These are phyloP conservation scores for Chiridota heheva DNA, from an alignment of 35 echinoderm and acorn worm genomes.

Conservation along the genomic window DNA sequence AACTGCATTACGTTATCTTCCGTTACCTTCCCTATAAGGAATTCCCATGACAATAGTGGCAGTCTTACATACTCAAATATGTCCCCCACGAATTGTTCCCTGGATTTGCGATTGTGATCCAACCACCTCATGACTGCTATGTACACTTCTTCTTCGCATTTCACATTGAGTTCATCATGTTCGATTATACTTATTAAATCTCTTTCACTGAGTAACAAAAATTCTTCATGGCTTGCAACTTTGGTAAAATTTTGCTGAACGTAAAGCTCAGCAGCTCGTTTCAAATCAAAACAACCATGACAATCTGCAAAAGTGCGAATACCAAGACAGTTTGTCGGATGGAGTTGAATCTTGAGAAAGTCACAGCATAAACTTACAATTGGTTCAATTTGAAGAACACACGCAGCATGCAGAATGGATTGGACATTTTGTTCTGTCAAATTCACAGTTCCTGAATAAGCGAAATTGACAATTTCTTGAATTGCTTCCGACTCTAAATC, in stretches of 20 bases:
- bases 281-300: constrained; percentile 81
- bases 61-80: constrained; percentile 91
- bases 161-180: constrained; percentile 71
- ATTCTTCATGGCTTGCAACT: constrained; percentile 88
- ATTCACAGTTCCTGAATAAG: constrained; percentile 72
- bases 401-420: constrained; percentile 67
- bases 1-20: constrained; percentile 62
- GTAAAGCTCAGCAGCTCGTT: constrained; percentile 60
- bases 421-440: constrained; percentile 87
- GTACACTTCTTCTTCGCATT: constrained; percentile 89
- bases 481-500: constrained; percentile 72
- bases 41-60: constrained; percentile 88
- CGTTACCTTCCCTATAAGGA: constrained; percentile 74
- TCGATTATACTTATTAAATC: constrained; percentile 77
- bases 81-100: constrained; percentile 43
- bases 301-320: constrained; percentile 61
- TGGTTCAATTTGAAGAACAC: constrained; percentile 83
- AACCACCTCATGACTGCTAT: constrained; percentile 71
- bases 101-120: constrained; percentile 40
- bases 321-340: constrained; percentile 80
- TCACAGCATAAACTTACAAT: constrained; percentile 66
- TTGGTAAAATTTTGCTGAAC: constrained; percentile 76
- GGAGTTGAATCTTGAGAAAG: constrained; percentile 74
- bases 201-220: constrained; percentile 58
- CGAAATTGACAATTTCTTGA: constrained; percentile 80